A percentile compares a stretch with the other conserved stretches of the same genome.
Conservation (phyloP, 2,888 invertebrate species). For the Amblyteles armatorius region DNA sequence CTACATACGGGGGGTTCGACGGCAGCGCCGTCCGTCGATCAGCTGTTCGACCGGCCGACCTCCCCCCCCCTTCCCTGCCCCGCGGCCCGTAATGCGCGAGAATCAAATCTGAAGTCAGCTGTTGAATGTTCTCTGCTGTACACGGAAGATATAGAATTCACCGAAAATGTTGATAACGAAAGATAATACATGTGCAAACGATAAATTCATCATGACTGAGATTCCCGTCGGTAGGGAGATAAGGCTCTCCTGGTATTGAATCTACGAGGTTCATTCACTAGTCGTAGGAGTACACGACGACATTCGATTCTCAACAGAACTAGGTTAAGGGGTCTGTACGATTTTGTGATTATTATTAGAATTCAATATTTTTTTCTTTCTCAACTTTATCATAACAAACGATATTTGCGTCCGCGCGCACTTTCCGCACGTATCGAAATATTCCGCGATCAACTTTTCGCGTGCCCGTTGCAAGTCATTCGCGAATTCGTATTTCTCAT, state of each 20-base stretch:
- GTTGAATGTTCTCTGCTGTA: conserved; percentile 58
- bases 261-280: conserved; percentile 23
- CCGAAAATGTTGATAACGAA: conserved; percentile 64
- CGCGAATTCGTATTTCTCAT: background rate
- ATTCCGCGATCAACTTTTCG: background rate
- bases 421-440: background rate
- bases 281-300: background rate
- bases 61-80: too few species aligned
- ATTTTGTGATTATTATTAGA: conserved; percentile 6
- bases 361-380: background rate
- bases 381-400: background rate
- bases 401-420: background rate
- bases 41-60: conserved; percentile 5
- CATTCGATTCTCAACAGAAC: conserved; percentile 13
- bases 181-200: conserved; percentile 44
- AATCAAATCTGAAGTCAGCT: conserved; percentile 65
- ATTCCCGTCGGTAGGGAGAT: conserved; percentile 6
- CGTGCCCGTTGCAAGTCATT: background rate
- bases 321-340: conserved; percentile 58
- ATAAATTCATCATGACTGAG: conserved; percentile 38
- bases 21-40: background rate
- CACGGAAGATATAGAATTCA: conserved; percentile 61
- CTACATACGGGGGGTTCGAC: background rate
- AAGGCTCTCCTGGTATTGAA: conserved; percentile 4
- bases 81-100: background rate